Conservation (phyloP, 2,888 invertebrate genomes). For the Drosophila multiciliata region DNA sequence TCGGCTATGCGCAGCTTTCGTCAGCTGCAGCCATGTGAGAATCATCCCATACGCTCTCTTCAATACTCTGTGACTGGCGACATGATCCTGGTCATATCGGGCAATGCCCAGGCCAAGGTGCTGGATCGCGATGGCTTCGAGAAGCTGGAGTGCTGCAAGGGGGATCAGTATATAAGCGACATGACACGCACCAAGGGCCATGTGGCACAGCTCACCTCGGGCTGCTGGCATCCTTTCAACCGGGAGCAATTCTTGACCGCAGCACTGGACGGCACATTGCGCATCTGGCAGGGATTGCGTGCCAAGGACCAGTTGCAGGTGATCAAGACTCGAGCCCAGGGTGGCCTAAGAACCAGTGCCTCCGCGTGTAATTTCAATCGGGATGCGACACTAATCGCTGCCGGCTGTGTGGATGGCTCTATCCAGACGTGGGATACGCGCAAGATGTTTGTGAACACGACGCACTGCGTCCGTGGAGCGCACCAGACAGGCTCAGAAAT, state of each 20-base stretch:
- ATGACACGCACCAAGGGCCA: slow-evolving; percentile 98
- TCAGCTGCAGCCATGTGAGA: slow-evolving; percentile 97
- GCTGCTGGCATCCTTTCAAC: slow-evolving; percentile 96
- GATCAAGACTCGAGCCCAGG: slow-evolving; percentile 94
- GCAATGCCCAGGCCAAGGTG: slow-evolving; percentile 96
- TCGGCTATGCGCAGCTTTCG: slow-evolving; percentile 95
- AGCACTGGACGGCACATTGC: slow-evolving; percentile 96
- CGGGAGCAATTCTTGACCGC: slow-evolving; percentile 97
- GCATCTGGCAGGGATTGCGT: slow-evolving; percentile 95
- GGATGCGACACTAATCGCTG: slow-evolving; percentile 94
- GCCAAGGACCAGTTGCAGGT: slow-evolving; percentile 92
- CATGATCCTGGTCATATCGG: slow-evolving; percentile 95
- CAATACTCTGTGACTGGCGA: slow-evolving; percentile 98
- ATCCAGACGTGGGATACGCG: slow-evolving; percentile 98
- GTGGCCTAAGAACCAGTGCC: slow-evolving; percentile 94
- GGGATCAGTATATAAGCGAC: slow-evolving; percentile 98
- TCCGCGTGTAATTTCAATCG: slow-evolving; percentile 93
- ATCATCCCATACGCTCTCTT: slow-evolving; percentile 93
- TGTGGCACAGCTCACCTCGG: slow-evolving; percentile 94
- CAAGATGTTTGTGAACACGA: slow-evolving; percentile 95
- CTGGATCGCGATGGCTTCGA: slow-evolving; percentile 97
- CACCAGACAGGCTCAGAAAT: slow-evolving; percentile 93
- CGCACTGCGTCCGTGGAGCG: slow-evolving; percentile 90
- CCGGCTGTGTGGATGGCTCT: slow-evolving; percentile 95
- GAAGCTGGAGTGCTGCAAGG: slow-evolving; percentile 96